phyloP scores from a whole-genome alignment of 2,797 vertebrate species.

The Melanogrammus aeglefinus region DNA sequence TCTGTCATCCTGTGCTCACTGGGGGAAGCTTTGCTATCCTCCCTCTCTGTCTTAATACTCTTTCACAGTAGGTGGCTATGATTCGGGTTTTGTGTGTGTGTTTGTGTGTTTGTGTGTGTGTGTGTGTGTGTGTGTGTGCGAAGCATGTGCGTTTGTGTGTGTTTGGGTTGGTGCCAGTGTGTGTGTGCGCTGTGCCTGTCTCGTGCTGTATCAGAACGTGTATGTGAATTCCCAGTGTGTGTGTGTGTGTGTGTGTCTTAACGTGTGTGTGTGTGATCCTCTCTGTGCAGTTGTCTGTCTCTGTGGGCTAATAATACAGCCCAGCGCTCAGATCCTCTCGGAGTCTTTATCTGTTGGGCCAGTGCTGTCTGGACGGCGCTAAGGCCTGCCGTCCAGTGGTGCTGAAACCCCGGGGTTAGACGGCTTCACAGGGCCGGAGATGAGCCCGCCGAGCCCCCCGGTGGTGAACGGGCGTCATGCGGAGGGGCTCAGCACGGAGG shows the following conservation, averaged over 20 bases:
- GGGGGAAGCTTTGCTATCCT: too few relatives aligned
- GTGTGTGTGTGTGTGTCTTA: slow-evolving; percentile 17
- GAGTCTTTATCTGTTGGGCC: slow-evolving; percentile 58
- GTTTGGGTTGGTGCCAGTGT: too few relatives aligned
- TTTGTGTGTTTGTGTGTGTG: too few relatives aligned
- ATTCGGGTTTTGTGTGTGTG: too few relatives aligned
- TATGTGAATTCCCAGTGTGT: background rate
- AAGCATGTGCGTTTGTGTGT: too few relatives aligned
- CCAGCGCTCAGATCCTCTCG: slow-evolving; percentile 54
- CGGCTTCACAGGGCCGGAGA: slow-evolving; percentile 20
- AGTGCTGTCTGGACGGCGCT: slow-evolving; percentile 53
- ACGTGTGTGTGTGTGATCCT: too few relatives aligned
- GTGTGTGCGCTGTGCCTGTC: too few relatives aligned
- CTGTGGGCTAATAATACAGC: slow-evolving; percentile 50
- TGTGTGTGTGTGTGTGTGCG: background rate
- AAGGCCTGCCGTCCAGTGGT: slow-evolving; percentile 46
- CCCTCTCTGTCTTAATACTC: too few relatives aligned
- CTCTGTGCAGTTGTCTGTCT: slow-evolving; percentile 23
- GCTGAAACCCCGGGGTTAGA: slow-evolving; percentile 48
- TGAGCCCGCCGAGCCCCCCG: slow-evolving; percentile 32
- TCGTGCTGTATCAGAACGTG: background rate
- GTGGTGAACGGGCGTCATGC: slow-evolving; percentile 40
- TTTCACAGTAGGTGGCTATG: too few relatives aligned
- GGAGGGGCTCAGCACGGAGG: slow-evolving; percentile 42
- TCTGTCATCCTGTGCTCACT: too few relatives aligned